phyloP scores from a whole-genome alignment of 2,797 vertebrate genomes.

The Nyctalus aviator region DNA sequence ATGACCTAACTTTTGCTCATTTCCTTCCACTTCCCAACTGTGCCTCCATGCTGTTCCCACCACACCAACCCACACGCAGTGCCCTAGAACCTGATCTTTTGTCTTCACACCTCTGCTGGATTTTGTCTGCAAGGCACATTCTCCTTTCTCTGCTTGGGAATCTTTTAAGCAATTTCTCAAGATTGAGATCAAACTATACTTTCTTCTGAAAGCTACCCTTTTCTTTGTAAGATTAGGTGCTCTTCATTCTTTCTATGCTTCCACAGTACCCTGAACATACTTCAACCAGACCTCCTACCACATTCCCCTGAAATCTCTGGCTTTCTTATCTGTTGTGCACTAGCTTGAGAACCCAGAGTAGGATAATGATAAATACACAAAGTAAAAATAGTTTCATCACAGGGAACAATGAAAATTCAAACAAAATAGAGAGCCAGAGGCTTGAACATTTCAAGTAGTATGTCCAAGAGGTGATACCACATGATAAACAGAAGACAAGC shows the following conservation, averaged over 20 bases:
- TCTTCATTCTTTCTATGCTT: not conserved
- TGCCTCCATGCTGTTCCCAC: not conserved
- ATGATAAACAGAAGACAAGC: not conserved
- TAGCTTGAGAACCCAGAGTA: not conserved
- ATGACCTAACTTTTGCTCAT: not conserved
- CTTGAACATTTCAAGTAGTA: constrained; percentile 7
- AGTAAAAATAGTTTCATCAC: constrained; percentile 20
- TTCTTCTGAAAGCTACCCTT: not conserved
- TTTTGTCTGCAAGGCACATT: not conserved
- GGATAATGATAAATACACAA: not conserved
- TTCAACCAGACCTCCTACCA: not conserved
- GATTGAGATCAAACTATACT: not conserved
- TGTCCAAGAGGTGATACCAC: not conserved
- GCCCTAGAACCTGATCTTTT: not conserved
- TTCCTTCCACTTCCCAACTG: constrained; percentile 26
- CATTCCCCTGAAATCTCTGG: not conserved
- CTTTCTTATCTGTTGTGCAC: not conserved
- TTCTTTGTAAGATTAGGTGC: not conserved
- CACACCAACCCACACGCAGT: not conserved
- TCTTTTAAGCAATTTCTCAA: constrained; percentile 8
- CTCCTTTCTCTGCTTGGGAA: constrained; percentile 15
- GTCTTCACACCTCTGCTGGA: not conserved
- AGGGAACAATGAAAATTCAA: constrained; percentile 20
- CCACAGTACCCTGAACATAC: not conserved
- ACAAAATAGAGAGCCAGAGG: not conserved